Evolutionary conservation across 2,113 vertebrate genomes (phyloP), one percentile per base, ranked within the genome.

Genomic region (Hemichromis elongatus): DNA sequence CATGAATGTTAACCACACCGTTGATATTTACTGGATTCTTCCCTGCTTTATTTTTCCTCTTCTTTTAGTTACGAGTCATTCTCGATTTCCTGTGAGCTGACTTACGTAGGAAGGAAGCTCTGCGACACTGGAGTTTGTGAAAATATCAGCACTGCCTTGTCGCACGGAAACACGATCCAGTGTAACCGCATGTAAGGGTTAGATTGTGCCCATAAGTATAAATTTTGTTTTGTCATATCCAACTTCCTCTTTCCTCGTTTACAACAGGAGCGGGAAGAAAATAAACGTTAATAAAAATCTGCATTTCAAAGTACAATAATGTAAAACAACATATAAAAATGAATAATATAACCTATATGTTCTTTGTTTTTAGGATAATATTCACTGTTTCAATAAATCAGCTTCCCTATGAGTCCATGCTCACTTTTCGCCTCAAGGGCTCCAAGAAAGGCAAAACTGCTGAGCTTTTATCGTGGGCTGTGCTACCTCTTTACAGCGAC

Each of bases 401-500:
- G 80, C 91, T 96, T 52, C 96, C 95, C 0, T 95, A 95, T 52
- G 95, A 96, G 57, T 83, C 82, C 89, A 95, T 96, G 94, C 19
- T 96, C 86, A 95, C 85, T 1, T 94, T 96, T 77, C 85, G 66
- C 24, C 93, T 96, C 11, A 87, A 89, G 80, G 95, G 93, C 56
- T 90, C 89, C 8, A 96, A 95, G 77, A 92, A 88, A 83, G 94
- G 94, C 6, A 96, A 89, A 85, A 77, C 1, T 33, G 81, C 87
- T 0, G 95, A 96, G 70, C 68, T 92, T 7, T 56, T 96, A 47
- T 70, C 89, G 40, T 96, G 96, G 96, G 94, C 95, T 19, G 90
- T 95, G 2, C 89, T 96, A 1, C 95, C 96, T 47, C 91, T 96
- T 6, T 96, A 92, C 85, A 93, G 35, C 3, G 9, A 92, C 80